phyloP scores from a whole-genome alignment of 1,140 invertebrate species.

The Nebria ingens region DNA sequence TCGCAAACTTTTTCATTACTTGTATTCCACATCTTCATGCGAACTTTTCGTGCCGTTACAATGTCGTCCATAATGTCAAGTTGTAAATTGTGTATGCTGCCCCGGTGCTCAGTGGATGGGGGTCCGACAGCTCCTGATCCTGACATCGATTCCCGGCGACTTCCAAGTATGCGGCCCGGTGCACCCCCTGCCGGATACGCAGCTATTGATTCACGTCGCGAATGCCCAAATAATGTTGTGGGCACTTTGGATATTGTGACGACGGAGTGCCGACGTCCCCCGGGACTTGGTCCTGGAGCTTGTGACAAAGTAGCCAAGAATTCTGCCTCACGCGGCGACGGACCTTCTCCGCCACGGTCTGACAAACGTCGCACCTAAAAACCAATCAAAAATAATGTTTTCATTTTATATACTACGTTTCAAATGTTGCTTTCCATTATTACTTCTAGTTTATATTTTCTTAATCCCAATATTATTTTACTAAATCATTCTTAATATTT shows the following conservation, averaged over 20 bases:
- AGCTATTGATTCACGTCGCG: constrained; percentile 66
- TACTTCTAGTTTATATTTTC: too few relatives aligned
- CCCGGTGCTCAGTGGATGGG: constrained; percentile 53
- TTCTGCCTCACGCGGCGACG: constrained; percentile 58
- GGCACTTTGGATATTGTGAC: constrained; percentile 73
- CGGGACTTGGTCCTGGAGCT: constrained; percentile 53
- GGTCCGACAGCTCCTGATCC: constrained; percentile 41
- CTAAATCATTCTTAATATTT: too few relatives aligned
- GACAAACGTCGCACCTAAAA: constrained; percentile 52
- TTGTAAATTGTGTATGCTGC: constrained; percentile 69
- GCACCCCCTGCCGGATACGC: constrained; percentile 48
- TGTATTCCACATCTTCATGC: constrained; percentile 72
- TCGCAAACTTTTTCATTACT: constrained; percentile 69
- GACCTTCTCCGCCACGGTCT: constrained; percentile 56
- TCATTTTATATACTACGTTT: too few relatives aligned
- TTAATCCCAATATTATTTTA: too few relatives aligned
- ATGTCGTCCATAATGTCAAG: constrained; percentile 82
- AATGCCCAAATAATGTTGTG: constrained; percentile 58
- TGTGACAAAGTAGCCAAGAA: constrained; percentile 69
- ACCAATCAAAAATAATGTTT: not conserved
- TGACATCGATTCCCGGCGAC: constrained; percentile 39
- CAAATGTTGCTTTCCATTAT: too few relatives aligned
- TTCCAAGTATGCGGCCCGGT: constrained; percentile 29
- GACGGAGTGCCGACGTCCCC: constrained; percentile 68
- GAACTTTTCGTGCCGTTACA: constrained; percentile 65